Evolutionary conservation across 1,140 invertebrate genomes (phyloP), one percentile per base, ranked within the genome.

Genomic region (Penaeus chinensis): DNA sequence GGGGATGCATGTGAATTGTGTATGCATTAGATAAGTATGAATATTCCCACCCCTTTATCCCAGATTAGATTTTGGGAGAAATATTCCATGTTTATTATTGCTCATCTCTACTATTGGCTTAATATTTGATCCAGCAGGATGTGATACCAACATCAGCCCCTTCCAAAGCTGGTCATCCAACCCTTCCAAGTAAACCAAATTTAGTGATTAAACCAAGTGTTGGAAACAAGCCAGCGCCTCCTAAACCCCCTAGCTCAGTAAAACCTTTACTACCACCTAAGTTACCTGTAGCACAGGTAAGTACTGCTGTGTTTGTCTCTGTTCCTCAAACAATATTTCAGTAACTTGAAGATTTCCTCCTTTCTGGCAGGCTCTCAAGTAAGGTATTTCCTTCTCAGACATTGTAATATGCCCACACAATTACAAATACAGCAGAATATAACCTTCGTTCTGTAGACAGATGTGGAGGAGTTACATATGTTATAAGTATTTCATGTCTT

Each of bases 251-350:
- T 24, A 87, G 42, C 61, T 69, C 47, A 24, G 20, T 79, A 27
- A 89, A 89, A 71, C 89, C 89, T 61, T 37, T 32, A 60, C 89
- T 84, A 22, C 89, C 89, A 65, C 89, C 89, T 10, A 89, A 89
- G 76, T 47, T 66, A 54, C 20, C 84, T 32, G 65, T 42, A 71
- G 8, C 83, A 63, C 89, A 89, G 69, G 89, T 87, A 86, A 79
- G 84, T 62, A 47, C 54, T 74, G 24, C 24, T 13, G 37, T 10
- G 24, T 74, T 37, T 37, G 18, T 74, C 24, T 13, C 8, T 37
- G 7, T 24, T 37, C 24, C 69, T 24, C 69, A 27, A 37, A 16
- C 8, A 71, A 71, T 81, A 27, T 61, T 81, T 32, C 80, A 82
- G 60, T 16, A 27, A 19, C 32, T 65, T 62, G 80, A 65, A 10